Percentiles rank a stretch among this genome's conserved stretches.
These are phyloP conservation scores for Odontocolon sp. DNA, from an alignment of 2,888 invertebrate species.

Conservation along the genomic window DNA sequence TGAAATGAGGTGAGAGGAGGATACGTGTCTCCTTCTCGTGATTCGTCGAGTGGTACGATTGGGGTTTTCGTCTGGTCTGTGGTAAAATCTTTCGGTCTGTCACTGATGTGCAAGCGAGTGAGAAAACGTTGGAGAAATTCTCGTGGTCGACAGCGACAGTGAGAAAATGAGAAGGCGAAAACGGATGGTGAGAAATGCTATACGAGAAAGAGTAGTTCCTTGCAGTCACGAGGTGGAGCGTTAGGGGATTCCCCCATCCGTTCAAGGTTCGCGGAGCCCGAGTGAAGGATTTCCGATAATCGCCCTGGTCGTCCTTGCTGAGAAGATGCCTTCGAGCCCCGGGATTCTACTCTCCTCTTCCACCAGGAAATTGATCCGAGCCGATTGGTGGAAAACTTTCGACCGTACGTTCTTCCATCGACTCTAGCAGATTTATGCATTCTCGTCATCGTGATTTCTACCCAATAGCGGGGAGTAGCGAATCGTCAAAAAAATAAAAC, in stretches of 20 bases:
- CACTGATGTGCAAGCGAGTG: conserved; percentile 26
- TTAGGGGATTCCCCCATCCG: neutral
- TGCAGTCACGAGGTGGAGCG: neutral
- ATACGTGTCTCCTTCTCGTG: neutral
- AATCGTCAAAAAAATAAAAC: conserved; percentile 13
- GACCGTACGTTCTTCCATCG: neutral
- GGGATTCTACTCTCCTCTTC: neutral
- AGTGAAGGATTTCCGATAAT: conserved; percentile 37
- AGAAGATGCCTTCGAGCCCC: neutral
- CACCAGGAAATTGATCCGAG: conserved; percentile 24
- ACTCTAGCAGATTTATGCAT: neutral
- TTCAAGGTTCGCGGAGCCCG: conserved; percentile 1
- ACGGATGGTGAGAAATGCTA: neutral
- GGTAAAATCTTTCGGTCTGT: neutral
- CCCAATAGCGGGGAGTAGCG: neutral
- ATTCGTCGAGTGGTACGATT: neutral
- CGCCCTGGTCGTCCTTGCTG: neutral
- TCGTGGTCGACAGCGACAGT: neutral
- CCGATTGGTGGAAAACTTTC: conserved; percentile 35
- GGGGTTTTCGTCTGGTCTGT: neutral
- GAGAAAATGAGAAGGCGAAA: neutral
- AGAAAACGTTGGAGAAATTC: conserved; percentile 21
- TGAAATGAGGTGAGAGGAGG: neutral
- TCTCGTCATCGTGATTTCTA: conserved; percentile 5
- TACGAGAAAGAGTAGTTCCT: neutral